Evolutionary conservation across 2,888 invertebrate species (phyloP), one percentile per base, ranked within the genome.

Genomic region (Hemaris fuciformis): DNA sequence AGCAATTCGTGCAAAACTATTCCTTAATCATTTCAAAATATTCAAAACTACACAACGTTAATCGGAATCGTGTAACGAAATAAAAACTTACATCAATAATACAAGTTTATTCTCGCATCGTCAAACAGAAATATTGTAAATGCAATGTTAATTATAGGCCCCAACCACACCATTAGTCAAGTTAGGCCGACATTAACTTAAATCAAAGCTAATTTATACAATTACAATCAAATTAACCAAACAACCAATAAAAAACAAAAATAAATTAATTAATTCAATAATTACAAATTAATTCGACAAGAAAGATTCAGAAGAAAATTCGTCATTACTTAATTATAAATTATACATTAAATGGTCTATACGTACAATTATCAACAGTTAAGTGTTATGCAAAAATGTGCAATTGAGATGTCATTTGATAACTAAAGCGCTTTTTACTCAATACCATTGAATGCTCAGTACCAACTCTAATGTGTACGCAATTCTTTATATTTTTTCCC

Each of bases 321-420:
- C 71, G 69, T 82, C 69, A 59, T 63, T 79, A 73, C 70, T 76
- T 80, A 82, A 58, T 42, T 82, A 76, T 87, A 84, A 84, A 85
- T 85, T 85, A 81, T 86, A 87, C 83, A 85, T 69, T 69, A 72
- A 62, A 79, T 80, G 81, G 69, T 86, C 80, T 88, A 87, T 87
- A 89, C 85, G 68, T 72, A 88, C 78, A 81, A 79, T 85, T 89
- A 86, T 88, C 79, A 90, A 90, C 90, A 90, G 83, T 82, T 84
- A 81, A 66, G 90, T 90, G 89, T 88, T 79, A 88, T 85, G 84
- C 86, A 90, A 91, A 89, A 87, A 90, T 53, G 89, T 90, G 90
- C 89, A 83, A 84, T 85, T 73, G 74, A 81, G 81, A 80, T 81
- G 65, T 79, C n/a, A 38, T n/a, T 69, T 70, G 70, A 76, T 71